phyloP scores from a whole-genome alignment of 2,888 invertebrate species.

The Isotomurus palustris region DNA sequence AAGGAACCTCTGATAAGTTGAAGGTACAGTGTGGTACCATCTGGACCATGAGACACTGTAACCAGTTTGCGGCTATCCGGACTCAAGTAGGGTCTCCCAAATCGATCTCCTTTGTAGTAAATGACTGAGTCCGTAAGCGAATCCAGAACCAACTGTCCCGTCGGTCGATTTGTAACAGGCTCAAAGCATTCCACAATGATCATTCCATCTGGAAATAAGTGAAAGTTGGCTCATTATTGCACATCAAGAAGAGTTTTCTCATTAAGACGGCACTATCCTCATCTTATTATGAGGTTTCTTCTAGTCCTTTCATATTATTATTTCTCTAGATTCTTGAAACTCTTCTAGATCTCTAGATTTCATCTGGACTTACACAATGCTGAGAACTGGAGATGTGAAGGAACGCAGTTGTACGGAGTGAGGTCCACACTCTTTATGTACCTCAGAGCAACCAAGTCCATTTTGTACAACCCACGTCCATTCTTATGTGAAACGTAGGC shows the following conservation, averaged over 20 bases:
- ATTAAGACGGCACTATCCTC: too few species aligned
- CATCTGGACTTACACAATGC: constrained; percentile 62
- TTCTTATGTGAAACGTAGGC: constrained; percentile 70
- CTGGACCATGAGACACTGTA: constrained; percentile 59
- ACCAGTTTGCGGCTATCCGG: constrained; percentile 67
- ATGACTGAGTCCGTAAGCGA: constrained; percentile 68
- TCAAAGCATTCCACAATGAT: constrained; percentile 67
- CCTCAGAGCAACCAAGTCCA: constrained; percentile 65
- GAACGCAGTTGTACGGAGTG: constrained; percentile 67
- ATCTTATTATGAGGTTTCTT: too few species aligned
- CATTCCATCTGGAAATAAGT: constrained; percentile 58
- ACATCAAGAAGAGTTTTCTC: constrained; percentile 1
- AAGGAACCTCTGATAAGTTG: constrained; percentile 60
- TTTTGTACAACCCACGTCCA: constrained; percentile 66
- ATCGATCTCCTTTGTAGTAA: constrained; percentile 58
- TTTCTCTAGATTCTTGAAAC: too few species aligned
- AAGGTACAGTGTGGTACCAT: constrained; percentile 60
- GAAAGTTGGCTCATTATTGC: constrained; percentile 8
- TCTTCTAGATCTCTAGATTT: constrained; percentile 8
- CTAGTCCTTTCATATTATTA: too few species aligned
- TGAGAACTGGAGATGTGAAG: constrained; percentile 64
- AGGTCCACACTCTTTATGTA: constrained; percentile 68
- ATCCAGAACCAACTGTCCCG: constrained; percentile 65
- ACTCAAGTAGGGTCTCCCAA: constrained; percentile 63
- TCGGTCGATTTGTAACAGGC: constrained; percentile 60